Evolutionary conservation across 2,888 invertebrate genomes (phyloP), one percentile per base, ranked within the genome.

Genomic region (Orthosia cruda): DNA sequence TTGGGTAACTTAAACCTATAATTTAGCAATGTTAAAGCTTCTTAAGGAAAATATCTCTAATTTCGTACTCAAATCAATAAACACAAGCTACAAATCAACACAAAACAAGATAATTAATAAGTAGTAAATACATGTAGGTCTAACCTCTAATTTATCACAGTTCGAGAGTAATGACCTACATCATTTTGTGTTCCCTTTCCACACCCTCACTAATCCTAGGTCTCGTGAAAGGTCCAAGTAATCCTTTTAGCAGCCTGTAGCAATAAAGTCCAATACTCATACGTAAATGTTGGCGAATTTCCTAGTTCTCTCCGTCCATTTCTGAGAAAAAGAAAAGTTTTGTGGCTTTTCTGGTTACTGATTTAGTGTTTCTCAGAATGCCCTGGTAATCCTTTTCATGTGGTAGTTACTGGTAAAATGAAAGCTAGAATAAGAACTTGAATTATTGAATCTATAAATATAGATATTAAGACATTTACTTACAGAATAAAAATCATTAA

Each of bases 171-270:
- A 61, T 65, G 23, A 62, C 70, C 69, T 70, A 75, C 16, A 63
- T 66, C 58, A 62, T 62, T 40, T 16, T 26, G 47, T 54, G 15
- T 16, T 49, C 40, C 49, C 16, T 26, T 18, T 5, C 52, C 26
- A 67, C 49, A 26, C 57, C 4, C 49, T 66, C 40, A 58, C 47
- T 66, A 75, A 59, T 67, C 63, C 15, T 63, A 81, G 72, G 13
- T 69, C 26, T 59, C 49, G n/a, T 47, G 45, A 72, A 68, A 77
- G 64, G 57, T 68, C 65, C 68, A 54, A 62, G 68, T 58, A 81
- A 81, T 81, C 81, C 80, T 81, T 80, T 80, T 68, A 81, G 57
- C 54, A 59, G 58, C 20, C 26, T 54, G 57, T 40, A 47, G 12
- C 50, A 54, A 80, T 67, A 54, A 62, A 77, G 15, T 72, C 65